These are phyloP conservation scores for Columba janthina DNA, from an alignment of 2,113 vertebrate genomes.

Conservation along the genomic window DNA sequence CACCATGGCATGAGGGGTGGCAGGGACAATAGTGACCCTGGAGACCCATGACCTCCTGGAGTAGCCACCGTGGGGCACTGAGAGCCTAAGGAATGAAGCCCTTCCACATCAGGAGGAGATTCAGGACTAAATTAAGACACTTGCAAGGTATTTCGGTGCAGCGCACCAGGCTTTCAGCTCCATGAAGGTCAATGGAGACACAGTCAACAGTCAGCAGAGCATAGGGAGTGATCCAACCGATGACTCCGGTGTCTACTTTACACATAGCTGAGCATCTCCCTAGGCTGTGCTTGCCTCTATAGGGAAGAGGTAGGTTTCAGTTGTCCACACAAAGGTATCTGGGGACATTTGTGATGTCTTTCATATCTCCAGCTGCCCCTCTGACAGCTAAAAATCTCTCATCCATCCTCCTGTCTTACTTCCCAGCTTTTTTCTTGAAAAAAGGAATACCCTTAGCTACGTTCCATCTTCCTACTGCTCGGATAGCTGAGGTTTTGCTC, in stretches of 20 bases:
- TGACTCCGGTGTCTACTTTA: not conserved
- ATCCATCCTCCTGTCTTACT: not conserved
- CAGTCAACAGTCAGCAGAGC: not conserved
- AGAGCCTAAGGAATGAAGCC: not conserved
- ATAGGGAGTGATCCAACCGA: not conserved
- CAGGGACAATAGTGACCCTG: not conserved
- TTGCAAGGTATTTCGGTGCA: not conserved
- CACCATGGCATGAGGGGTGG: rapidly evolving
- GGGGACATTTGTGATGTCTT: not conserved
- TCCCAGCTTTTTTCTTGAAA: not conserved
- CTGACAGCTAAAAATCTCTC: not conserved
- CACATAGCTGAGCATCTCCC: not conserved
- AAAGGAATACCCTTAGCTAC: not conserved
- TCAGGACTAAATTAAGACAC: not conserved
- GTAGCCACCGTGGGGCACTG: not conserved
- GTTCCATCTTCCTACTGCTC: not conserved
- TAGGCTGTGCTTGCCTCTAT: not conserved
- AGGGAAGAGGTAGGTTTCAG: not conserved
- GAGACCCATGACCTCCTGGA: not conserved
- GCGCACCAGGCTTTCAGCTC: not conserved
- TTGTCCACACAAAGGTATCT: not conserved
- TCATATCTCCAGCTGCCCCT: not conserved
- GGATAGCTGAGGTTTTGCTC: not conserved
- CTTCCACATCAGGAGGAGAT: not conserved
- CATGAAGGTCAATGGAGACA: not conserved